phyloP scores from a whole-genome alignment of 2,888 invertebrate genomes.

The Synanthedon tipuliformis region DNA sequence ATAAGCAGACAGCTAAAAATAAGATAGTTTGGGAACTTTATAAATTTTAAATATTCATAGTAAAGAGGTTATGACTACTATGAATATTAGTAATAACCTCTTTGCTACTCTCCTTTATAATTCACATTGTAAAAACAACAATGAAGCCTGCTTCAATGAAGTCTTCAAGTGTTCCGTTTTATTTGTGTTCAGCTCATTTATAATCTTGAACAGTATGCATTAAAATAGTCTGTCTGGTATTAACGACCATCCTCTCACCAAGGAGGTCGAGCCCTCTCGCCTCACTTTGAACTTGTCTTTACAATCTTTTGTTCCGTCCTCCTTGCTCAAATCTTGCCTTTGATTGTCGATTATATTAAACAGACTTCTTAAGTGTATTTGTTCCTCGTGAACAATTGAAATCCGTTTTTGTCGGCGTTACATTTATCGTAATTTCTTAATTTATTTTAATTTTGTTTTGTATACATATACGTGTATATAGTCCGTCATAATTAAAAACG shows the following conservation, averaged over 20 bases:
- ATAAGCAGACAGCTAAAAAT: too few relatives aligned
- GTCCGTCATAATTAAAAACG: too few relatives aligned
- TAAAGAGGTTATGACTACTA: too few relatives aligned
- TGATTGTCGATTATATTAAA: slow-evolving; percentile 3
- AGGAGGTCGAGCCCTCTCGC: background rate
- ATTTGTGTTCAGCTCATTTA: background rate
- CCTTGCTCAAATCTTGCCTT: background rate
- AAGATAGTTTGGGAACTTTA: too few relatives aligned
- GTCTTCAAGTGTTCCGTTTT: background rate
- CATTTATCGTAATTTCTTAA: background rate
- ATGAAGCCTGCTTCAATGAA: too few relatives aligned
- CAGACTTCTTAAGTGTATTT: background rate
- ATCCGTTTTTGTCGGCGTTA: background rate
- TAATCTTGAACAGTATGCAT: slow-evolving; percentile 6
- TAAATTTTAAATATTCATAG: too few relatives aligned
- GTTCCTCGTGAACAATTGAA: background rate
- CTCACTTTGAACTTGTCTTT: background rate
- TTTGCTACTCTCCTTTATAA: too few relatives aligned
- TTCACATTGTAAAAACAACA: too few relatives aligned
- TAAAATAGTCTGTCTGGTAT: background rate
- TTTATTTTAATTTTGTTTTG: too few relatives aligned
- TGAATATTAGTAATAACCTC: too few relatives aligned
- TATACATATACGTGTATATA: too few relatives aligned
- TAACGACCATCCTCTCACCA: background rate
- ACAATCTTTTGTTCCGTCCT: slow-evolving; percentile 1